phyloP scores from a whole-genome alignment of 2,888 invertebrate species.

The Matsumyia berberina region DNA sequence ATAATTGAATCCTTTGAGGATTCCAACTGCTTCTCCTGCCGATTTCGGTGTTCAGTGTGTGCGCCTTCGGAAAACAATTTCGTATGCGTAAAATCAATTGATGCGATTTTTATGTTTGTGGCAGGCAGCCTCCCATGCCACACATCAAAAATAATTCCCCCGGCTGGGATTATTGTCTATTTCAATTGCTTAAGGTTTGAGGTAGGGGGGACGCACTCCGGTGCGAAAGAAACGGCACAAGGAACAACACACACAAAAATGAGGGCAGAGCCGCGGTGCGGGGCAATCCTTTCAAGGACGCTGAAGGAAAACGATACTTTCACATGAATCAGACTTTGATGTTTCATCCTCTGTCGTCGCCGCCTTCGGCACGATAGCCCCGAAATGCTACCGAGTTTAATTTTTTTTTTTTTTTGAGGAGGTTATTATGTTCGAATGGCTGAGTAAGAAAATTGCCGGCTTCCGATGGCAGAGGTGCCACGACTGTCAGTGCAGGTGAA shows the following conservation, averaged over 20 bases:
- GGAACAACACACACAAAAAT: not conserved
- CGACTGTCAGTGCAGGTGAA: conserved; percentile 52
- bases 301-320: conserved; percentile 59
- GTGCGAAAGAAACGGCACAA: not conserved
- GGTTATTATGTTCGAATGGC: conserved; percentile 69
- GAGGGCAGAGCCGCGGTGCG: not conserved
- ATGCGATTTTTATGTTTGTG: conserved; percentile 69
- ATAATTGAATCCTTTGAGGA: conserved; percentile 70
- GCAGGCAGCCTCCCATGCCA: conserved; percentile 31
- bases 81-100: conserved; percentile 63
- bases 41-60: not conserved
- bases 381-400: conserved; percentile 7
- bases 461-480: conserved; percentile 53
- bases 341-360: conserved; percentile 42
- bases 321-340: conserved; percentile 68
- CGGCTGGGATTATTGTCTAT: conserved; percentile 51
- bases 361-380: conserved; percentile 42
- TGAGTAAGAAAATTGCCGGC: conserved; percentile 71
- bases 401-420: conserved; percentile 19
- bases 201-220: not conserved
- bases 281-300: conserved; percentile 59
- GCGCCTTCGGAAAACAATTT: conserved; percentile 57
- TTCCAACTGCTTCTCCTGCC: conserved; percentile 25
- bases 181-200: conserved; percentile 33
- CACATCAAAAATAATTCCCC: conserved; percentile 46